Percentiles rank a stretch among this genome's conserved stretches.
Evolutionary conservation across 1,140 invertebrate species (phyloP).

Genomic region (Battus philenor): DNA sequence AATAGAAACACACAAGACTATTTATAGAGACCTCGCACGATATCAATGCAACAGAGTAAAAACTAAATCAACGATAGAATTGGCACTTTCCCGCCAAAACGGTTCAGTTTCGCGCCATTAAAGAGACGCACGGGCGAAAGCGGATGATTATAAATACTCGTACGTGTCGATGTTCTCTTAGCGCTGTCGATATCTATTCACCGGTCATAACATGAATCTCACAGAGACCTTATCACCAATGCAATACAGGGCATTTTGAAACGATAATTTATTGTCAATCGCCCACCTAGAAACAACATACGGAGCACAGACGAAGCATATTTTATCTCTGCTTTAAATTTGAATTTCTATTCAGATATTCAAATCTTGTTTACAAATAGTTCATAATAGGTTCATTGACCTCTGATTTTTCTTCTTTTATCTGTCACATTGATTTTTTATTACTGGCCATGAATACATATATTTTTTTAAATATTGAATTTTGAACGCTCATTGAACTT

Average conservation of each 20-base stretch:
- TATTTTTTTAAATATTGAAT: no score
- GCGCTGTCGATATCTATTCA: neutral
- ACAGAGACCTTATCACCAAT: neutral
- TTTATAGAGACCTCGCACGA: no score
- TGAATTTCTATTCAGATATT: constrained; percentile 11
- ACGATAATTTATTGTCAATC: neutral
- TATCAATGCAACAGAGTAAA: no score
- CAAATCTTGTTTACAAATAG: constrained; percentile 11
- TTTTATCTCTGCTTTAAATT: neutral
- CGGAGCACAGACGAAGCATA: neutral
- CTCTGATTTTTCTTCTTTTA: constrained; percentile 1
- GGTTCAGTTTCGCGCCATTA: neutral
- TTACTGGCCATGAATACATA: no score
- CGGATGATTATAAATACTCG: neutral
- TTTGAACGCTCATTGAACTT: no score
- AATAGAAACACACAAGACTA: no score
- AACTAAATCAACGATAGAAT: no score
- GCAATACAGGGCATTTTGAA: neutral
- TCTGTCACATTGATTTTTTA: no score
- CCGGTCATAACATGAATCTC: neutral
- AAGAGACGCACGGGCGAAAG: neutral
- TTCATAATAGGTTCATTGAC: constrained; percentile 11
- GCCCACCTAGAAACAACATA: constrained; percentile 4
- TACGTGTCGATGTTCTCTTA: neutral
- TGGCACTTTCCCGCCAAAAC: neutral